These are phyloP conservation scores for Bufo gargarizans DNA, from an alignment of 2,113 vertebrate genomes.

Conservation along the genomic window DNA sequence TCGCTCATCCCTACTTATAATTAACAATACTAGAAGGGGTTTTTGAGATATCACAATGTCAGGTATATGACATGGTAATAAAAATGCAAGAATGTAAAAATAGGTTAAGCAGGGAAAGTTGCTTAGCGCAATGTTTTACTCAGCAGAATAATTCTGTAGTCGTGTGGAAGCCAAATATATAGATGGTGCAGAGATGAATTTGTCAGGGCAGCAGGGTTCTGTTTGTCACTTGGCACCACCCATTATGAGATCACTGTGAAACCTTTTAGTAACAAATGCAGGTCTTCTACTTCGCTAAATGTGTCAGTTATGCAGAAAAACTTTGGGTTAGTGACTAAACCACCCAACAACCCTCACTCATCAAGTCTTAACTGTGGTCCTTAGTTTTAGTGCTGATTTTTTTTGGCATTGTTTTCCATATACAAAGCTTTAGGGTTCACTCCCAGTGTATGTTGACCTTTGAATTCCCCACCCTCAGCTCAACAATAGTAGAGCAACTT, in stretches of 20 bases:
- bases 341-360: too few species aligned
- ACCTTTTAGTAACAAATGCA: neutral
- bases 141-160: neutral
- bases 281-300: neutral
- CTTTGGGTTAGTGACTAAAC: too few species aligned
- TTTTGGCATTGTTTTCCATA: too few species aligned
- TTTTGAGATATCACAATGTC: conserved; percentile 27
- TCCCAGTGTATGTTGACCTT: too few species aligned
- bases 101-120: neutral
- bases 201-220: neutral
- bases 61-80: conserved; percentile 11
- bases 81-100: conserved; percentile 17
- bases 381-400: too few species aligned
- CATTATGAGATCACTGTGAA: neutral
- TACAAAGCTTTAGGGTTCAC: too few species aligned
- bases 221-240: neutral
- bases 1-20: too few species aligned
- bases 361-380: too few species aligned
- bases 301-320: too few species aligned
- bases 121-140: neutral
- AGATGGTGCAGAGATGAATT: neutral
- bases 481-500: too few species aligned
- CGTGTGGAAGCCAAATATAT: neutral
- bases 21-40: neutral
- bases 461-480: too few species aligned